Conservation (phyloP, 2,797 vertebrate species). For the Sitta carolinensis region DNA sequence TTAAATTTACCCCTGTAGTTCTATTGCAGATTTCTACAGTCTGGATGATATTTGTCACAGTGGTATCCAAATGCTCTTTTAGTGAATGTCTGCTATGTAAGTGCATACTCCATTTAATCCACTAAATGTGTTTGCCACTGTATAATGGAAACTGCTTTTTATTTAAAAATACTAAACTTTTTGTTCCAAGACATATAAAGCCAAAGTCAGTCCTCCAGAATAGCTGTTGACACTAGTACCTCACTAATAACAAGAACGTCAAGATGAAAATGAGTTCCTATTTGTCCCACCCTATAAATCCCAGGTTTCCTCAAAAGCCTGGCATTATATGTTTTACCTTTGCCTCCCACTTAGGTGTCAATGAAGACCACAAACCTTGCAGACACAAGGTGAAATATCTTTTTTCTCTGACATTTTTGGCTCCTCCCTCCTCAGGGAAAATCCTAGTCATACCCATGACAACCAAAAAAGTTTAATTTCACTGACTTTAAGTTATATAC, state of each 20-base stretch:
- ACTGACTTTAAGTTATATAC: not conserved
- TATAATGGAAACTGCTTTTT: not conserved
- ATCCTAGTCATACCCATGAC: not conserved
- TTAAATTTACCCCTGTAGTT: not conserved
- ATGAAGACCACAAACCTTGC: not conserved
- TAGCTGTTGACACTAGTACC: not conserved
- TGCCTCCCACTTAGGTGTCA: not conserved
- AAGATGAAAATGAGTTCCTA: not conserved
- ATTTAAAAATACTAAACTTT: not conserved
- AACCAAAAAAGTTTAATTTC: not conserved
- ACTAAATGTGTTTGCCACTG: not conserved
- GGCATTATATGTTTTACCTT: not conserved
- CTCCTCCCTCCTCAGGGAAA: not conserved
- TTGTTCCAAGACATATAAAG: not conserved
- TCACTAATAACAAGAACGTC: not conserved
- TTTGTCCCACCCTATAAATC: not conserved
- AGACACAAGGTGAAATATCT: not conserved
- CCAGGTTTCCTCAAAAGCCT: not conserved
- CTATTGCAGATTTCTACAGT: not conserved
- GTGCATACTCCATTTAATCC: not conserved
- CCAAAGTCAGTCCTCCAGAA: not conserved
- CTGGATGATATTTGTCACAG: not conserved
- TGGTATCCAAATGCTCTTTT: not conserved
- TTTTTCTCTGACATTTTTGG: not conserved
- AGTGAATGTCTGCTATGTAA: not conserved